Conservation (phyloP, 2,797 vertebrate species). For the Columba guinea region DNA sequence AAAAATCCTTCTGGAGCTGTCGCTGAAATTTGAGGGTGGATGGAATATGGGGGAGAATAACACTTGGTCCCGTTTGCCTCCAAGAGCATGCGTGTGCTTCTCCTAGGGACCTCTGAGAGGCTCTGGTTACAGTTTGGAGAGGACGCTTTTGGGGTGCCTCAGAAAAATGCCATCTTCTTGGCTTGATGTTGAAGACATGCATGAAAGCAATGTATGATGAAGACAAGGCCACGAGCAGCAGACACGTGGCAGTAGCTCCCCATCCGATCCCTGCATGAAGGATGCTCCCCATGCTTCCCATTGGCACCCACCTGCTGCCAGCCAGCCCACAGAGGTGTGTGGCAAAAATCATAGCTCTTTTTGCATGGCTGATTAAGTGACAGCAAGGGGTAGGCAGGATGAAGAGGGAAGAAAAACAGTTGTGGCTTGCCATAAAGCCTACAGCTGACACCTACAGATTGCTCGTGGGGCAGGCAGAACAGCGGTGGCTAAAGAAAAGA, state of each 20-base stretch:
- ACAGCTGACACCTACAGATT: neutral
- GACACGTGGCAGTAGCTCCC: neutral
- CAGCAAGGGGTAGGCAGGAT: neutral
- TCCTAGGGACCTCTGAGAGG: neutral
- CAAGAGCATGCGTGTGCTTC: neutral
- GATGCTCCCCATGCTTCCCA: neutral
- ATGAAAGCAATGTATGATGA: neutral
- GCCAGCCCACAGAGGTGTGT: neutral
- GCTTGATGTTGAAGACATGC: neutral
- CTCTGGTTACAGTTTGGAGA: neutral
- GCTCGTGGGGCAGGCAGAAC: neutral
- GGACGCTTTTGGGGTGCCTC: neutral
- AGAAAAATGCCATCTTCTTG: neutral
- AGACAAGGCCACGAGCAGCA: neutral
- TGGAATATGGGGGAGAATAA: neutral
- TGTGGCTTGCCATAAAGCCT: neutral
- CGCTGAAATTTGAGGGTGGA: neutral
- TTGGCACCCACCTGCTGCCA: neutral
- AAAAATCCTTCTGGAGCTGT: neutral
- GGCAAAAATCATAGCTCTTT: neutral
- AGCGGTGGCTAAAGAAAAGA: neutral
- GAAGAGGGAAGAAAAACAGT: neutral
- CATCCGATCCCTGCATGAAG: fast-evolving
- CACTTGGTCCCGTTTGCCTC: neutral
- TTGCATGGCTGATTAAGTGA: neutral